Evolutionary conservation across 2,888 invertebrate genomes (phyloP), one percentile per base, ranked within the genome.

Genomic region (Mylabris sibirica): DNA sequence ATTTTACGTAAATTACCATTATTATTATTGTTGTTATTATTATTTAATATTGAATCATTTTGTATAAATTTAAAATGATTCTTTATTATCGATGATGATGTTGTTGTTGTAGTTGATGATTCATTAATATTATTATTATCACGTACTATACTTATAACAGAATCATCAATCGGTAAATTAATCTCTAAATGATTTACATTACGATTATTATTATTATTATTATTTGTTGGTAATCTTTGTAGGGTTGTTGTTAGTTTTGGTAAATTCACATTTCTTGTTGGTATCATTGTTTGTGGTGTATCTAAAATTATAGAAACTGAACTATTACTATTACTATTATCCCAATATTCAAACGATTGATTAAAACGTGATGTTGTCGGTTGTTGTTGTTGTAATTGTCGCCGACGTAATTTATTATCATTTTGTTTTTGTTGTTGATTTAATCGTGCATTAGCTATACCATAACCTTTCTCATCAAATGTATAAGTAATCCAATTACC

Each of bases 401-500:
- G 75, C 83, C 70, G 74, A 84, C 70, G 74, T 82, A 53, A 53
- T 84, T 49, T 84, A 82, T 72, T 82, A 80, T 41, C 24, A 9
- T 8, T 1, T 30, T 30, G 30, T 30, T 30, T 4, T 30, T 30
- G 26, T 30, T 44, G 44, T 14, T 75, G 67, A 24, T 76, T 72
- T n/a, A 74, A 57, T 61, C 74, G 76, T 26, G 71, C 69, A 68
- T 77, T 78, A 17, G 78, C 78, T 34, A 76, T 79, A 20, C 76
- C 89, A 1, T 88, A 85, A 75, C 91, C 91, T 76, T 92, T 92
- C 77, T 94, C 93, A 77, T 95, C 93, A 81, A 96, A 96, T 0
- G 94, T 93, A 78, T 93, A 93, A 0, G 94, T 93, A 85, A 94
- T 89, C 93, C 95, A 95, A 78, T 94, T 93, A 57, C 94, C 95